These are phyloP conservation scores for Phaonia tiefii DNA, from an alignment of 2,888 invertebrate species.

Conservation along the genomic window DNA sequence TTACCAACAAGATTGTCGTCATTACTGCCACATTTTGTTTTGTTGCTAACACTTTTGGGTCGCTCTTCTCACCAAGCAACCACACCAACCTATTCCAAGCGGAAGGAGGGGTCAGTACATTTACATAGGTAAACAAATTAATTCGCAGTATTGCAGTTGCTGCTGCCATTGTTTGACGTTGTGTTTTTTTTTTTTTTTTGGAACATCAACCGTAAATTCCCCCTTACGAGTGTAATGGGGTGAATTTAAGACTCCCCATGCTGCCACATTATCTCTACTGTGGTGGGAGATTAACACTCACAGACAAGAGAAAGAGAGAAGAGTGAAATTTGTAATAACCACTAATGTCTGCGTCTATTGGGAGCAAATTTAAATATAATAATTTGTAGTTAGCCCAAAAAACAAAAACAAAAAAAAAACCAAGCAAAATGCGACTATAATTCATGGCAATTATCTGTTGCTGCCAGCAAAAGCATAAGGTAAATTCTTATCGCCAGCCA, in stretches of 20 bases:
- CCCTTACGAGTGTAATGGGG: background rate
- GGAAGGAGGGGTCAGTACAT: no score
- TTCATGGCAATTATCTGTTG: constrained; percentile 26
- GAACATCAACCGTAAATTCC: background rate
- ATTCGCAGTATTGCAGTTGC: no score
- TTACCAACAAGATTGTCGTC: background rate
- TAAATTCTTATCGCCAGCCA: background rate
- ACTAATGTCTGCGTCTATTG: constrained; percentile 17
- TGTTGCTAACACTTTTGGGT: background rate
- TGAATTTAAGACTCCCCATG: background rate
- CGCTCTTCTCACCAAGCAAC: background rate
- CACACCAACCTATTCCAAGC: no score
- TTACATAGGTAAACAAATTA: no score
- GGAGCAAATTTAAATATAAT: constrained; percentile 26
- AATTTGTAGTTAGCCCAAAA: background rate
- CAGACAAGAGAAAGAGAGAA: background rate
- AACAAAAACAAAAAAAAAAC: constrained; percentile 3
- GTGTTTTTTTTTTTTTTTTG: constrained; percentile 15
- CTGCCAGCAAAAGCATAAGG: constrained; percentile 6
- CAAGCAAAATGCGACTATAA: constrained; percentile 3
- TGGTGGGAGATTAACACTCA: no score
- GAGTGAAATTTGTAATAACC: background rate
- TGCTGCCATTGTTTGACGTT: no score
- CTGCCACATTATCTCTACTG: no score
- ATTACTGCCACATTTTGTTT: background rate